Evolutionary conservation across 2,113 vertebrate genomes (phyloP).

Genomic region (Aldabrachelys gigantea): DNA sequence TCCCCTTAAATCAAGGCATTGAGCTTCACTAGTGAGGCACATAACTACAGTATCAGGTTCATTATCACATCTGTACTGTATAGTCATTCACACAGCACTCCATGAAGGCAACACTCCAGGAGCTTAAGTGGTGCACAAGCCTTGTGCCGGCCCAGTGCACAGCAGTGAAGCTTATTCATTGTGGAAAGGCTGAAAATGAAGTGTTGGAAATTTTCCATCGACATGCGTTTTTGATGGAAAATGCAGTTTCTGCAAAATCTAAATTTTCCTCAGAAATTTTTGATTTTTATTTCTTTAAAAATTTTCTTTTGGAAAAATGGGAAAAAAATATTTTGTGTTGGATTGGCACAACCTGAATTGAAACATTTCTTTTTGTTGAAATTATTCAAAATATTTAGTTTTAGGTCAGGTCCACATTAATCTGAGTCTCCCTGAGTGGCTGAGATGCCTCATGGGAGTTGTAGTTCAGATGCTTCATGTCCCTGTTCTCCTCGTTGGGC

Average conservation of each 20-base stretch:
- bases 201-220: background rate
- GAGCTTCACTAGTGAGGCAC: background rate
- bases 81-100: background rate
- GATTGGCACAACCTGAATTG: background rate
- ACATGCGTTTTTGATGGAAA: background rate
- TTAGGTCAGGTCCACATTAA: background rate
- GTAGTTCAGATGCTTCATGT: background rate
- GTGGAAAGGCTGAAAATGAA: background rate
- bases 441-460: background rate
- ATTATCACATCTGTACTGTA: background rate
- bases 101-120: background rate
- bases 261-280: background rate
- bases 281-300: background rate
- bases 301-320: background rate
- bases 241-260: background rate
- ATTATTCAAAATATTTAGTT: background rate
- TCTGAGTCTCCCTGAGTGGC: background rate
- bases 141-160: background rate
- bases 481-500: background rate
- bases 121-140: background rate
- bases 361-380: background rate
- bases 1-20: fast-evolving
- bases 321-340: background rate
- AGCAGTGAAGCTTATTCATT: too few species aligned
- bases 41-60: background rate